These are phyloP conservation scores for Bradysia coprophila DNA, from an alignment of 1,140 invertebrate species.

Conservation along the genomic window DNA sequence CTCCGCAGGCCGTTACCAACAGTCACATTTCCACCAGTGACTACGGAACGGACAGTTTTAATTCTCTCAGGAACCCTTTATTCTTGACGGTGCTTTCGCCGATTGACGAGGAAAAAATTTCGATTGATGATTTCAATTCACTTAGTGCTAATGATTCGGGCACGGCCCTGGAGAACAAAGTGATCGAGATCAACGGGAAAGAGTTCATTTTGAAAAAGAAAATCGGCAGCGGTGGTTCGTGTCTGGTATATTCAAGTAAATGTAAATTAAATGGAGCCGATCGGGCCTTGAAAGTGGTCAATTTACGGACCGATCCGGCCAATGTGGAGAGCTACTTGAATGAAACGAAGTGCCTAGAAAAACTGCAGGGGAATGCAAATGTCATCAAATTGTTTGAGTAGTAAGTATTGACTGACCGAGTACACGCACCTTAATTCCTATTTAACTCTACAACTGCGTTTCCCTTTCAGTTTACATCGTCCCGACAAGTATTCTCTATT, in stretches of 20 bases:
- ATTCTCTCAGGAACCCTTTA: conserved; percentile 13
- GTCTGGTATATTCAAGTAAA: conserved; percentile 16
- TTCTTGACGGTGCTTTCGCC: conserved; percentile 13
- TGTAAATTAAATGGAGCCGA: conserved; percentile 11
- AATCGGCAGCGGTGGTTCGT: conserved; percentile 19
- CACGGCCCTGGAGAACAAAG: conserved; percentile 3
- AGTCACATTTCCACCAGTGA: conserved; percentile 11
- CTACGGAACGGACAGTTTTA: conserved; percentile 14
- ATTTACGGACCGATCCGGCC: conserved; percentile 49
- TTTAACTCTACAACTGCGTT: conserved; percentile 5
- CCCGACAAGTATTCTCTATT: conserved; percentile 43
- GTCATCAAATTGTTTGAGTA: conserved; percentile 78
- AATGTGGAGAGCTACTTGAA: conserved; percentile 68
- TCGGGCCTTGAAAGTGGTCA: conserved; percentile 29
- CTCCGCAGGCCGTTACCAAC: conserved; percentile 15
- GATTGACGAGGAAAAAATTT: neutral
- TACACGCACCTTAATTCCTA: too few species aligned
- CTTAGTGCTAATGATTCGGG: conserved; percentile 8
- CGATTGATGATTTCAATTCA: neutral
- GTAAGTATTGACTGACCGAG: too few species aligned
- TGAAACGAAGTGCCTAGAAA: conserved; percentile 72
- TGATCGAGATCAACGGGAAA: conserved; percentile 13
- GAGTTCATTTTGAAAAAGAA: conserved; percentile 17
- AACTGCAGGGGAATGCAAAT: conserved; percentile 60
- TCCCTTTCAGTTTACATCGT: conserved; percentile 28